Base-by-base conservation (phyloP, 2,888 invertebrate species). In the Petrolisthes manimaculis region DNA sequence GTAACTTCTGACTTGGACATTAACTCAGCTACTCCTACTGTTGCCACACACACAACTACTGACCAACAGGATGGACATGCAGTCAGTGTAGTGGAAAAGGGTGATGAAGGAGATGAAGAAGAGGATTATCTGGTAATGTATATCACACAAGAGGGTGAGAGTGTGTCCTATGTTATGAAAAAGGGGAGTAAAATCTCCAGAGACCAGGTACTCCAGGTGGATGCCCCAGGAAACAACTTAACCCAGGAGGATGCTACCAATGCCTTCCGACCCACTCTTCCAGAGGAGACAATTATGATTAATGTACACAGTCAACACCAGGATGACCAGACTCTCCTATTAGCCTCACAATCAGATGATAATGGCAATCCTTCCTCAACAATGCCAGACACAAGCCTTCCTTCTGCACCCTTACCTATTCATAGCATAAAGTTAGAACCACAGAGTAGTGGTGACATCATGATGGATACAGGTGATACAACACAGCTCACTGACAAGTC, bases 271-370 rank as follows among this genome's bases (percentile, higher is more conserved):
- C 18, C 86, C 6, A 71, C 81, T 12, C 56, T 86, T 4, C 78
- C 86, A 5, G 88, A 88, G 61, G 84, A 88, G 54, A 84, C 88
- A 4, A 84, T 88, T n/a, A 88, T 88, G 88, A 88, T 88, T 51
- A 88, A 88, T 54, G 88, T 88, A 21, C 86, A 86, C 55, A 67
- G 37, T 24, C 86, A 87, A 5, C 83, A 84, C 77, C 78, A 61
- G 24, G 87, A 87, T 14, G 82, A 87, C 78, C 54, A 56, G 37
- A 54, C 87, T 18, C 61, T 69, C 8, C 84, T 84, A 51, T 18
- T 79, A 14, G 24, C 53, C 12, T 24, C 79, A 9, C 67, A 88
- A 14, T 54, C 9, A 14, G n/a, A 56, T 24, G 24, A 75, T 56
- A 24, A 75, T 56, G 61, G 56, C 12, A 24, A 86, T 12, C 56